Evolutionary conservation across 2,113 vertebrate genomes (phyloP), one percentile per base, ranked within the genome.

Genomic region (Scophthalmus maximus): DNA sequence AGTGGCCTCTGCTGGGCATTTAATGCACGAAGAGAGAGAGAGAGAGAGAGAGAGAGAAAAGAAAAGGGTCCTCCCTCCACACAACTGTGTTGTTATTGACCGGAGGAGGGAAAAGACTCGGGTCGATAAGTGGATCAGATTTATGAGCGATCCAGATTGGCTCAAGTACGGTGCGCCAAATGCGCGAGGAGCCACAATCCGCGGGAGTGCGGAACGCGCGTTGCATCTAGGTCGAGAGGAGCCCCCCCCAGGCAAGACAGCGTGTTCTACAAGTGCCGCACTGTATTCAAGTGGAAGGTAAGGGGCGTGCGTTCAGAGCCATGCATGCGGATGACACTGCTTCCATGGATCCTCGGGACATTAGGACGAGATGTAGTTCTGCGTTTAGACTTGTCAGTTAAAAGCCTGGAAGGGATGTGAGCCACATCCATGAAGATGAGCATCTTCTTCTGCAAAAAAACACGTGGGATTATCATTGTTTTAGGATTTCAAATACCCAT

Each of bases 51-150:
- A n/a, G n/a, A n/a, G n/a, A n/a, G n/a, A n/a, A n/a, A n/a, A n/a
- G n/a, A n/a, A n/a, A n/a, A n/a, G n/a, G 32, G 23, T 46, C 58
- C 62, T 63, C 36, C 51, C 40, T 58, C 50, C 9, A 27, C 72
- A 62, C 76, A 70, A 56, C 30, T 67, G 66, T 81, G 67, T 63
- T 68, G 63, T 26, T 71, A 78, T 81, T 71, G 47, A 80, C 27
- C 64, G 14, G 65, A 26, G 25, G 46, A 22, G 67, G 42, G 29
- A 52, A 14, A 58, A 51, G 57, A 68, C 63, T 64, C 23, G 23
- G 72, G 27, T 82, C 71, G 67, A 82, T 85, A 67, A 81, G 78
- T 68, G 62, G 55, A 85, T 85, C 85, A 42, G 64, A 84, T 86
- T 82, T 78, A 80, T 87, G 73, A 59, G 67, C 42, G 60, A 26